These are phyloP conservation scores for Bambusicola thoracicus DNA, from an alignment of 2,113 vertebrate species.

Conservation along the genomic window DNA sequence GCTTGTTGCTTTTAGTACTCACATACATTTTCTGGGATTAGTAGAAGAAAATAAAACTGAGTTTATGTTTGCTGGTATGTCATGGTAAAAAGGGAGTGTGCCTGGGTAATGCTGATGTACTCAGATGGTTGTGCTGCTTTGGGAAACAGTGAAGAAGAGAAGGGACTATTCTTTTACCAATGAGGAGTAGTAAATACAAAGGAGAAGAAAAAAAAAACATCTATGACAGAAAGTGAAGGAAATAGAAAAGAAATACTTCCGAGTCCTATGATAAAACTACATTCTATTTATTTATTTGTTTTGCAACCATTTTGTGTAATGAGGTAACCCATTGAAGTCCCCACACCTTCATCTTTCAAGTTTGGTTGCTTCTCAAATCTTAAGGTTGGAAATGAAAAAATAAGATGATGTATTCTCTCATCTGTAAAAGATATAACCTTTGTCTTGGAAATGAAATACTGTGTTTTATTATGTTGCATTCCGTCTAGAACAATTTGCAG, in stretches of 20 bases:
- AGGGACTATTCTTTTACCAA: neutral
- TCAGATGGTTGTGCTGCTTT: neutral
- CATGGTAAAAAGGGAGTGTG: neutral
- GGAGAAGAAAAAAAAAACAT: neutral
- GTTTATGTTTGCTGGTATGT: neutral
- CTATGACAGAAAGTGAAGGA: neutral
- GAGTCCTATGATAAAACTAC: neutral
- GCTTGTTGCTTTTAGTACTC: constrained; percentile 21
- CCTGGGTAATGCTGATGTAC: neutral
- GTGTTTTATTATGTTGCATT: neutral
- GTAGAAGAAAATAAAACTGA: constrained; percentile 9
- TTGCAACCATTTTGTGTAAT: neutral
- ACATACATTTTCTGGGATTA: constrained; percentile 34
- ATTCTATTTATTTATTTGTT: neutral
- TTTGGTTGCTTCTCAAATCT: neutral
- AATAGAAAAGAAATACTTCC: neutral
- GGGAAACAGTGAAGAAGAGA: neutral
- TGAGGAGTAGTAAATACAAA: neutral
- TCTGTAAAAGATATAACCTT: neutral
- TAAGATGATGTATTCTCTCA: neutral
- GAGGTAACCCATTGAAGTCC: neutral
- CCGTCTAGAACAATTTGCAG: neutral
- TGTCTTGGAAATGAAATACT: neutral
- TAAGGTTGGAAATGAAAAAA: neutral
- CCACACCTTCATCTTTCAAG: neutral